Conservation (phyloP, 2,888 invertebrate species). For the Smittia sp. region DNA sequence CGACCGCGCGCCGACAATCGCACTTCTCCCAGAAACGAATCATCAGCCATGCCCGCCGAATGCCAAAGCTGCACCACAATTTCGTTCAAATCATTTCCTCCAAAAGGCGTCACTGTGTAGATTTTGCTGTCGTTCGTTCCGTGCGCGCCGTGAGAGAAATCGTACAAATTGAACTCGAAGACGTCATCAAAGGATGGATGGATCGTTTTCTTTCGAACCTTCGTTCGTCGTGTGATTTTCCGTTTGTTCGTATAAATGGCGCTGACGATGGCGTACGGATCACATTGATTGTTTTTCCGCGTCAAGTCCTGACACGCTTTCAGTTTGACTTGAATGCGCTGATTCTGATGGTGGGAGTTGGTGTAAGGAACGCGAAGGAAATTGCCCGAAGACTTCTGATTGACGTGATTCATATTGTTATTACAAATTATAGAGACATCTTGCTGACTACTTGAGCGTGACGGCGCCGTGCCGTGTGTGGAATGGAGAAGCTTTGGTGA, state of each 20-base stretch:
- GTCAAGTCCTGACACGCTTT: slow-evolving; percentile 85
- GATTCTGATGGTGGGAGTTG: slow-evolving; percentile 35
- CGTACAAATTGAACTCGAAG: slow-evolving; percentile 70
- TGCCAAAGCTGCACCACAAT: slow-evolving; percentile 84
- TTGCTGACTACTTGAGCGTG: slow-evolving; percentile 42
- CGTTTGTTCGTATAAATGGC: slow-evolving; percentile 78
- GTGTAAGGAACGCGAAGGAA: slow-evolving; percentile 40
- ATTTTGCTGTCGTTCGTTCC: slow-evolving; percentile 54
- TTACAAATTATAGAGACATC: slow-evolving; percentile 11
- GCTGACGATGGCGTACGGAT: slow-evolving; percentile 82
- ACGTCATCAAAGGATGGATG: slow-evolving; percentile 86
- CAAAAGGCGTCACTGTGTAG: slow-evolving; percentile 58
- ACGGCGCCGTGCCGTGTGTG: slow-evolving; percentile 13
- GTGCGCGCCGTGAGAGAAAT: slow-evolving; percentile 60
- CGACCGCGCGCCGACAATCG: slow-evolving; percentile 71
- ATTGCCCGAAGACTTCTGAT: slow-evolving; percentile 17
- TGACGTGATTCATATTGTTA: slow-evolving; percentile 6
- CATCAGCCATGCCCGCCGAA: slow-evolving; percentile 73
- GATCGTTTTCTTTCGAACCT: slow-evolving; percentile 85
- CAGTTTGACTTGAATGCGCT: slow-evolving; percentile 58
- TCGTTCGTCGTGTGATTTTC: slow-evolving; percentile 75
- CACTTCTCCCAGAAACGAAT: slow-evolving; percentile 86
- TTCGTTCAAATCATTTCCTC: slow-evolving; percentile 72
- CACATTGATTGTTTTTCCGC: slow-evolving; percentile 85
- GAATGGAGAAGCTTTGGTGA: slow-evolving; percentile 40